Evolutionary conservation across 1,140 invertebrate species (phyloP).

Genomic region (Hylyphantes graminicola): DNA sequence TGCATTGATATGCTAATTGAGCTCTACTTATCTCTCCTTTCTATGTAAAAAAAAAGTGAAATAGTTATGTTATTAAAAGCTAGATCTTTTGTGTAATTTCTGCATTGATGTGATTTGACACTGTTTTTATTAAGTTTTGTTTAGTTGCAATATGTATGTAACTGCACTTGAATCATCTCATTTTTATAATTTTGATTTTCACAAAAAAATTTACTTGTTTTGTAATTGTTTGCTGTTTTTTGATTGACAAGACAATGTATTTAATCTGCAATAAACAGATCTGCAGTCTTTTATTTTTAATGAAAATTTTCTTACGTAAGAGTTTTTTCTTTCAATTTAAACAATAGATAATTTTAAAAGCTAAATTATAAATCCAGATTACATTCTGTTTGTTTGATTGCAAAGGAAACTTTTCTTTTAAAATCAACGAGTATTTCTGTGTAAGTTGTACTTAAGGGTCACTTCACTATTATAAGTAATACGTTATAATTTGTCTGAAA

Average conservation of each 20-base stretch:
- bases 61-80: constrained; percentile 39
- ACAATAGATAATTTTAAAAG: too few species aligned
- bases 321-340: too few species aligned
- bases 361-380: too few species aligned
- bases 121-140: constrained; percentile 38
- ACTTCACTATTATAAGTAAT: too few species aligned
- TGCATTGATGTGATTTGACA: constrained; percentile 12
- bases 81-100: constrained; percentile 43
- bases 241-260: constrained; percentile 12
- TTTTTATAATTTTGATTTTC: constrained; percentile 9
- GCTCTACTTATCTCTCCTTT: constrained; percentile 50
- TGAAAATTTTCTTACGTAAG: too few species aligned
- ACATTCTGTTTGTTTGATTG: too few species aligned
- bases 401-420: too few species aligned
- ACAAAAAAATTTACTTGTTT: constrained; percentile 1
- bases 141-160: constrained; percentile 19
- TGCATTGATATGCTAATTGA: neutral
- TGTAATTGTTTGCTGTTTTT: constrained; percentile 19
- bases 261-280: constrained; percentile 28
- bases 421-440: too few species aligned
- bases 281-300: too few species aligned
- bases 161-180: neutral
- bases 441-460: too few species aligned
- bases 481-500: too few species aligned
- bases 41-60: constrained; percentile 43